Percentiles rank a stretch among this genome's conserved stretches.
Evolutionary conservation across 2,113 vertebrate genomes (phyloP).

Genomic region (Chlorodrepanis virens): DNA sequence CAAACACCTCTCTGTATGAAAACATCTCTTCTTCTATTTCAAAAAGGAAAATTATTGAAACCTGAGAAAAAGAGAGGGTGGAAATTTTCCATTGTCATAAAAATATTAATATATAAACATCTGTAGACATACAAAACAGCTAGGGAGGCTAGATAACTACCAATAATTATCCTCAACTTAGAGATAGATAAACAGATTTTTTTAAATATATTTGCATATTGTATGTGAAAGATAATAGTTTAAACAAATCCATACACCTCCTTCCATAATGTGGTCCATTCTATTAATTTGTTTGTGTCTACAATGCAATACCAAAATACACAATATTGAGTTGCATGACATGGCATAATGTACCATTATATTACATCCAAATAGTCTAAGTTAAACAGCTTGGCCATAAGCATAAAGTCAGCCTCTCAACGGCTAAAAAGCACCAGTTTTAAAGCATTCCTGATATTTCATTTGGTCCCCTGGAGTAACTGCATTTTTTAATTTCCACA

Average conservation of each 20-base stretch:
- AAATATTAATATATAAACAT: background rate
- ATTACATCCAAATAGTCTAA: background rate
- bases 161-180: background rate
- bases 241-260: background rate
- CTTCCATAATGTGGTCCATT: background rate
- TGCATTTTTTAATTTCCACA: background rate
- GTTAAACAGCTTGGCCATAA: background rate
- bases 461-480: background rate
- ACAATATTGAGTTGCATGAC: background rate
- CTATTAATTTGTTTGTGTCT: background rate
- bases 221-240: background rate
- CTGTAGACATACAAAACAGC: background rate
- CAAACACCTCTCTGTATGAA: background rate
- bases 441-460: background rate
- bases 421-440: background rate
- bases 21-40: background rate
- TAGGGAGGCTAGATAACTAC: background rate
- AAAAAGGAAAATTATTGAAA: slow-evolving; percentile 22
- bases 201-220: background rate
- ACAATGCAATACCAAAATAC: background rate
- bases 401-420: background rate
- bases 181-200: background rate
- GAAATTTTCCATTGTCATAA: background rate
- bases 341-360: background rate
- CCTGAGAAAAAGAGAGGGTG: background rate